phyloP scores from a whole-genome alignment of 2,113 vertebrate species.

The Callocephalon fimbriatum region DNA sequence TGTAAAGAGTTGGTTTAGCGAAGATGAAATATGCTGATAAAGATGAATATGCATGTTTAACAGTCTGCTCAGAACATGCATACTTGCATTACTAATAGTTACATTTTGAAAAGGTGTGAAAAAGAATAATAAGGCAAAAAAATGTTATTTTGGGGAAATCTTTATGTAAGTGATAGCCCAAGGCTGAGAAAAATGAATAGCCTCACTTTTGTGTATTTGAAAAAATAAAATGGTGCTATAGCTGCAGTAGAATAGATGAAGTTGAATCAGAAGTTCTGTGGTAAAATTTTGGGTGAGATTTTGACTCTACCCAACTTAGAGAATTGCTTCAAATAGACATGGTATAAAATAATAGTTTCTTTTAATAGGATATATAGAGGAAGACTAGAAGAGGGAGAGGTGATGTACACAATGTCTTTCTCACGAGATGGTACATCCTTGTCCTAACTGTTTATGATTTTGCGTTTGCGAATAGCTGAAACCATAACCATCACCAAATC shows the following conservation, averaged over 20 bases:
- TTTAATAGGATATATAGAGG: neutral
- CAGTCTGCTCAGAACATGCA: neutral
- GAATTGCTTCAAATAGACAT: neutral
- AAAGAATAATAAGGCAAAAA: slow-evolving; percentile 8
- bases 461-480: neutral
- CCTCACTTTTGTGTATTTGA: neutral
- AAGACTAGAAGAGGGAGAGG: neutral
- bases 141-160: neutral
- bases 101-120: neutral
- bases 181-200: neutral
- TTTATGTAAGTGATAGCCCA: neutral
- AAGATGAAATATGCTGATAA: neutral
- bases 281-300: neutral
- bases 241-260: neutral
- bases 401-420: neutral
- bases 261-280: neutral
- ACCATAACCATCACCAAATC: neutral
- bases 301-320: neutral
- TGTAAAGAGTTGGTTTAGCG: neutral
- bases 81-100: neutral
- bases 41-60: neutral
- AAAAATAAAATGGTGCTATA: neutral
- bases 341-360: neutral
- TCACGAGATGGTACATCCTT: neutral
- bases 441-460: neutral